These are phyloP conservation scores for Pogoniulus pusillus DNA, from an alignment of 2,797 vertebrate species.

Conservation along the genomic window DNA sequence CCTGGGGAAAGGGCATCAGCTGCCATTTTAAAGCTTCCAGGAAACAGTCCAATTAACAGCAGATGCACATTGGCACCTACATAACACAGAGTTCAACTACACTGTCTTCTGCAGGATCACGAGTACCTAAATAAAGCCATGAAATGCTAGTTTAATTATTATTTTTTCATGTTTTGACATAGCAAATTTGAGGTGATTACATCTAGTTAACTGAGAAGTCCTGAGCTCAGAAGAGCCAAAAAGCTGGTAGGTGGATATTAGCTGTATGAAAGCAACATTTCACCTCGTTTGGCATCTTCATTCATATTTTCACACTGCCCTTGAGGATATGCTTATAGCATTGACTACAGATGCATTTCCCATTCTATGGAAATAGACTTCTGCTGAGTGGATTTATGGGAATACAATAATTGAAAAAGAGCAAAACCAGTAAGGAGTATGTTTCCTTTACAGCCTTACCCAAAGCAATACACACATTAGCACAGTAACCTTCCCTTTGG, in stretches of 20 bases:
- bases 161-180: not conserved
- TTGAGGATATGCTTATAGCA: not conserved
- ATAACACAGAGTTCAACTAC: not conserved
- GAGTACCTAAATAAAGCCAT: not conserved
- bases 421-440: not conserved
- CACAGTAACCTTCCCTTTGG: not conserved
- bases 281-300: not conserved
- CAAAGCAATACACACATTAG: not conserved
- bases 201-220: not conserved
- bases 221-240: not conserved
- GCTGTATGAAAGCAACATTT: not conserved
- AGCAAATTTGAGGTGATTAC: not conserved
- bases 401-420: not conserved
- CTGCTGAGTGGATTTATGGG: not conserved
- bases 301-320: not conserved
- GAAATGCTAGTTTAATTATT: not conserved
- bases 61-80: not conserved
- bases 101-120: not conserved
- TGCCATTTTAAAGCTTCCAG: not conserved
- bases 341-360: not conserved
- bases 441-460: not conserved
- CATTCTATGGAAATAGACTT: not conserved
- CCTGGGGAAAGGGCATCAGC: not conserved
- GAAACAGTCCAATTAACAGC: not conserved
- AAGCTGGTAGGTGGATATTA: not conserved